These are phyloP conservation scores for Reticulitermes speratus DNA, from an alignment of 1,140 invertebrate genomes.

Conservation along the genomic window DNA sequence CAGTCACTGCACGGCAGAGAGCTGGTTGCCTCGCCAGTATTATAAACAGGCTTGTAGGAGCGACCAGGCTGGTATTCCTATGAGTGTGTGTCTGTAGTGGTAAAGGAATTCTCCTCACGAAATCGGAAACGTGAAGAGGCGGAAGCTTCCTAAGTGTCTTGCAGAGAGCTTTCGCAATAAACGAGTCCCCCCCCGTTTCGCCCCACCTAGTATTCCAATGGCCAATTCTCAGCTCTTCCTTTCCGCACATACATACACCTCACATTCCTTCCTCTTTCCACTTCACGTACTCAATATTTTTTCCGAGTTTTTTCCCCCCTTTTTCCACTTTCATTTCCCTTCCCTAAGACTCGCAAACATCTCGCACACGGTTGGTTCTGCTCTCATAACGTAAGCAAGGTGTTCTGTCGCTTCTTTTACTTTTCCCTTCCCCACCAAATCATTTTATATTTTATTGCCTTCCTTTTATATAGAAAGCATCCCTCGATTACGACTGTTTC, in stretches of 20 bases:
- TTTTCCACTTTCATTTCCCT: neutral
- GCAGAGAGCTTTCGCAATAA: neutral
- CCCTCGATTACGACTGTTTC: too few relatives aligned
- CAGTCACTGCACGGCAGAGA: too few relatives aligned
- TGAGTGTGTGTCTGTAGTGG: neutral
- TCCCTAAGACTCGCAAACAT: neutral
- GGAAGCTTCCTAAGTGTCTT: neutral
- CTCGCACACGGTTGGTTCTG: neutral
- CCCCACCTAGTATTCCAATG: neutral
- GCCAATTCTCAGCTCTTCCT: neutral
- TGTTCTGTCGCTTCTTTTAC: neutral
- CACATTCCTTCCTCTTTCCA: neutral
- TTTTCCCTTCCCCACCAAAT: neutral
- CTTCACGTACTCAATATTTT: neutral
- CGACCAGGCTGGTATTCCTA: neutral
- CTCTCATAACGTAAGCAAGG: neutral
- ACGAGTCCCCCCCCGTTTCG: neutral
- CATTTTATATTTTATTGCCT: neutral
- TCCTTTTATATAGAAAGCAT: neutral
- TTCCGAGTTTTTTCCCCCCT: neutral
- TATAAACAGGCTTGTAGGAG: too few relatives aligned
- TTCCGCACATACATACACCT: neutral
- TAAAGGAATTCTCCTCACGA: conserved; percentile 1
- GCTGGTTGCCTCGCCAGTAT: too few relatives aligned
- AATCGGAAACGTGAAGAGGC: neutral